Evolutionary conservation across 2,888 invertebrate species (phyloP).

Genomic region (Hanleya hanleyi): DNA sequence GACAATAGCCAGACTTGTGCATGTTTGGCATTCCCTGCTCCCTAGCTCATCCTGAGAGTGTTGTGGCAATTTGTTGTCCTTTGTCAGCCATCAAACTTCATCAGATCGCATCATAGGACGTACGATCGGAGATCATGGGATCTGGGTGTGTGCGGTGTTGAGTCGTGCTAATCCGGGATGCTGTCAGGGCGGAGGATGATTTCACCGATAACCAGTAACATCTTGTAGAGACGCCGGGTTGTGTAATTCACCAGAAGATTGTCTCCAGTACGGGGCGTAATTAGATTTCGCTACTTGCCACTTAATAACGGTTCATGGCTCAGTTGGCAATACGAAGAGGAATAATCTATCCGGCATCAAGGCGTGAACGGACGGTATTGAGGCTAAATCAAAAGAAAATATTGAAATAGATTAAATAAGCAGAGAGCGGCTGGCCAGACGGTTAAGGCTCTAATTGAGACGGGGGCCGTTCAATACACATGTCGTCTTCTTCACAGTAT

Average conservation of each 20-base stretch:
- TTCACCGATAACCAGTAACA: not conserved
- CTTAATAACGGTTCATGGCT: constrained; percentile 8
- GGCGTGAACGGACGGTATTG: not conserved
- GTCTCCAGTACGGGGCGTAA: not conserved
- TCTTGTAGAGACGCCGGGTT: not conserved
- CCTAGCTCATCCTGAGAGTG: no score
- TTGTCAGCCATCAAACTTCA: not conserved
- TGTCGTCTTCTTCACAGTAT: not conserved
- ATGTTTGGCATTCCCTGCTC: no score
- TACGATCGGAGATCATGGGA: no score
- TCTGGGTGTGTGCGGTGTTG: no score
- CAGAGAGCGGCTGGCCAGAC: not conserved
- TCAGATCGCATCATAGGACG: no score
- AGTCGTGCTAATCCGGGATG: no score
- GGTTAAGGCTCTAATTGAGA: not conserved
- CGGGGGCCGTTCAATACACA: not conserved
- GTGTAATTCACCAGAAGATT: not conserved
- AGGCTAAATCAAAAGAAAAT: constrained; percentile 5
- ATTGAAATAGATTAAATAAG: constrained; percentile 9
- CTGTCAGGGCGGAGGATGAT: no score
- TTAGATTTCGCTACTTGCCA: constrained; percentile 1
- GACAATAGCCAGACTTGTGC: no score
- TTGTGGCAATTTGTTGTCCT: not conserved
- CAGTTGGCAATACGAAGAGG: not conserved
- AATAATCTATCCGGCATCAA: not conserved